Percentiles rank a stretch among this genome's conserved stretches.
Conservation (phyloP, 2,797 vertebrate genomes). For the Rhyacichthys aspro region DNA sequence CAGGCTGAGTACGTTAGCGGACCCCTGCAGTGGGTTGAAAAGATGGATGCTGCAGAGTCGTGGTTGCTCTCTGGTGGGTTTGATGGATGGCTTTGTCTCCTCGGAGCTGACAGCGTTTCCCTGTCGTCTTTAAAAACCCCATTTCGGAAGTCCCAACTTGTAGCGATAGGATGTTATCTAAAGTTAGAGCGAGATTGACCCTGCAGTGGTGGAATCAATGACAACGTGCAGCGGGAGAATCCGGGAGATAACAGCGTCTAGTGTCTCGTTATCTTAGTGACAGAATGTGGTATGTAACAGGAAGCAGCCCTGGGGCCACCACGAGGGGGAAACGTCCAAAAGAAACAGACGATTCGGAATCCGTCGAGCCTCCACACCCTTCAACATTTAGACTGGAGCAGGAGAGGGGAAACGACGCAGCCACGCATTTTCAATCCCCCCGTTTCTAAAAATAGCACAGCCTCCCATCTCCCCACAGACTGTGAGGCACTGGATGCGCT, state of each 20-base stretch:
- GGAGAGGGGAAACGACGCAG: constrained; percentile 28
- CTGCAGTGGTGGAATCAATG: constrained; percentile 41
- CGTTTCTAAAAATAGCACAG: constrained; percentile 66
- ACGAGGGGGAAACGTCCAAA: not conserved
- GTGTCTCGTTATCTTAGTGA: constrained; percentile 55
- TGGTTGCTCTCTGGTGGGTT: constrained; percentile 24
- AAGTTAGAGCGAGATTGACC: constrained; percentile 59
- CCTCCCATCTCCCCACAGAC: constrained; percentile 38
- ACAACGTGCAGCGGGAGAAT: constrained; percentile 37
- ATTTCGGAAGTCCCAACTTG: constrained; percentile 52
- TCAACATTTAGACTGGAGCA: constrained; percentile 14
- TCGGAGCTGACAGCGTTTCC: constrained; percentile 58
- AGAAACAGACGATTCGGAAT: constrained; percentile 3
- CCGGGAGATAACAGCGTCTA: constrained; percentile 50
- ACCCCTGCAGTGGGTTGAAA: constrained; percentile 38
- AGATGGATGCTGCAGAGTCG: constrained; percentile 59
- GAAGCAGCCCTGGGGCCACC: constrained; percentile 25
- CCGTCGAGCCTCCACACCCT: constrained; percentile 3
- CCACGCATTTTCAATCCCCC: constrained; percentile 38
- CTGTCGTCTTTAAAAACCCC: constrained; percentile 39
- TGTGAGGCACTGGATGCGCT: constrained; percentile 52
- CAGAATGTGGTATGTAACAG: constrained; percentile 34
- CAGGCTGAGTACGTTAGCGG: constrained; percentile 37
- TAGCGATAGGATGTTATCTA: constrained; percentile 59
- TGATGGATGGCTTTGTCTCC: constrained; percentile 63